Percentiles rank a stretch among this genome's conserved stretches.
phyloP scores from a whole-genome alignment of 2,113 vertebrate species.

The Cacatua alba region DNA sequence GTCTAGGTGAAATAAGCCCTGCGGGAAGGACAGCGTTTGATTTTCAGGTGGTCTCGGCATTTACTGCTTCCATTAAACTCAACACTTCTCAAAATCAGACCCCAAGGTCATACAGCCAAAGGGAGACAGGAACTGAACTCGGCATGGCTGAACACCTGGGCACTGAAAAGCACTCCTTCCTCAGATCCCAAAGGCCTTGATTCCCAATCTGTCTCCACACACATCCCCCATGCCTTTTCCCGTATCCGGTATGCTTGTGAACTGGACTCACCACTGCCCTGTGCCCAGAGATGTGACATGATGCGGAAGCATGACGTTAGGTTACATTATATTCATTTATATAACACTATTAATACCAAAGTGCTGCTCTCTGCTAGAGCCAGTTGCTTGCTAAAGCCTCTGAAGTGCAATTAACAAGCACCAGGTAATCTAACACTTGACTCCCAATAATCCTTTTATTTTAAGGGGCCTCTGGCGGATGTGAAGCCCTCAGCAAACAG shows the following conservation, averaged over 20 bases:
- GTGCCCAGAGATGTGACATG: not conserved
- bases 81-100: not conserved
- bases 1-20: not conserved
- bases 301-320: constrained; percentile 6
- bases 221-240: not conserved
- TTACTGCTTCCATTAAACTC: not conserved
- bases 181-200: not conserved
- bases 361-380: constrained; percentile 35
- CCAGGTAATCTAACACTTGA: constrained; percentile 72
- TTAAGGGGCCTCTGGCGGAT: constrained; percentile 62
- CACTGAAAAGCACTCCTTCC: not conserved
- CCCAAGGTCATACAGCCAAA: not conserved
- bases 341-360: constrained; percentile 56
- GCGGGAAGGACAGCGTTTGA: not conserved
- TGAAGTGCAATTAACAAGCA: constrained; percentile 71
- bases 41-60: not conserved
- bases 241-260: not conserved
- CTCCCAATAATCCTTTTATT: constrained; percentile 73
- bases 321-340: constrained; percentile 55
- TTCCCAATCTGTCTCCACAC: not conserved
- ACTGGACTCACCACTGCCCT: not conserved
- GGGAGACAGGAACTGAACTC: not conserved
- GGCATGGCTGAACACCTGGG: not conserved
- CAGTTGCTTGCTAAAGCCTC: constrained; percentile 67
- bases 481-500: constrained; percentile 51